Base-by-base conservation (phyloP, 2,113 vertebrate species). In the Amblyopsis rosae region DNA sequence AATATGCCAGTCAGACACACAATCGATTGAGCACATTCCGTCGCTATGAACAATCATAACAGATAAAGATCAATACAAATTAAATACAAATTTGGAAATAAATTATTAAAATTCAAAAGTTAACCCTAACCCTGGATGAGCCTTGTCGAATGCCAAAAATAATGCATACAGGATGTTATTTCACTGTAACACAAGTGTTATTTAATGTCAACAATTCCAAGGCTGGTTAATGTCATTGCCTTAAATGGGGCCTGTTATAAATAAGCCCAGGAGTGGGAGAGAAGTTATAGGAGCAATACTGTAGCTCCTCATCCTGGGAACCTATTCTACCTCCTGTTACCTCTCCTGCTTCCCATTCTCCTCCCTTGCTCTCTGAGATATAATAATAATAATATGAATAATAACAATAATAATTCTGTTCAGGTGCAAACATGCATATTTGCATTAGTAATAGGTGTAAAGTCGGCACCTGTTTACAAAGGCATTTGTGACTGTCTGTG, bases 361-460 rank as follows among this genome's bases (percentile, higher is more conserved):
- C 58, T 65, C 17, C 33, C 53, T 75, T 50, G 63, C 57, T 60
- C 75, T 69, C 58, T 55, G 33, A 64, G 66, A 84, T 77, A 86
- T 82, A 78, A 79, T 41, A 1, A 58, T 64, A 65, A 26, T 26
- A 26, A 26, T 26, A 26, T 26, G 26, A 2, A 86, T 82, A 78
- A 79, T 41, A 1, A 58, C 62, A 65, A 26, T 76, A 79, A 84
- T 81, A 80, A 84, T 81, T 83, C 75, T 62, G 82, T 75, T 81
- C 74, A 82, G 70, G 70, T 83, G 76, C 81, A 82, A 75, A 76
- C 70, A 47, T 67, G 16, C 59, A 63, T 49, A 82, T 84, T 80
- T 80, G 76, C 76, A 84, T 84, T 79, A 76, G 69, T 67, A 84
- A 76, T 81, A 79, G 77, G 75, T 81, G 67, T 73, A 70, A 62